These are phyloP conservation scores for Neosalanx taihuensis DNA, from an alignment of 2,797 vertebrate genomes.

Conservation along the genomic window DNA sequence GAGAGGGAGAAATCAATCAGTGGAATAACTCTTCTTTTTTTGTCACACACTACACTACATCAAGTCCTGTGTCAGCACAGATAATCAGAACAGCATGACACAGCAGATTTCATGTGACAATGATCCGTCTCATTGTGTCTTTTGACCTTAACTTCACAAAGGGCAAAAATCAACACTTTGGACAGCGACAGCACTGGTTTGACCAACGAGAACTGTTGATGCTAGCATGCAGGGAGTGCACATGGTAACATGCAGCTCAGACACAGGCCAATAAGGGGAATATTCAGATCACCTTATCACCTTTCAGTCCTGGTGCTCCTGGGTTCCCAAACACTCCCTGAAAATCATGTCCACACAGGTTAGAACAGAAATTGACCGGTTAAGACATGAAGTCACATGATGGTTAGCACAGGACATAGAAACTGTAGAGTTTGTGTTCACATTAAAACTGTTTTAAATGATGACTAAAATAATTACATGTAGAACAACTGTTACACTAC, in stretches of 20 bases:
- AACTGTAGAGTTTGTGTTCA: neutral
- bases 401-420: neutral
- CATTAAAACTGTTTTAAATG: neutral
- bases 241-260: slow-evolving; percentile 70
- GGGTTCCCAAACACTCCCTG: slow-evolving; percentile 95
- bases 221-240: slow-evolving; percentile 55
- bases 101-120: slow-evolving; percentile 42
- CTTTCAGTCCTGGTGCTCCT: slow-evolving; percentile 99
- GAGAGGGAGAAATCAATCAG: slow-evolving; percentile 41
- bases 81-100: slow-evolving; percentile 15
- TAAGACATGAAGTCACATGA: neutral
- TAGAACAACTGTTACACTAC: too few species aligned
- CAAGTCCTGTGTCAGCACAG: slow-evolving; percentile 11
- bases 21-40: slow-evolving; percentile 17
- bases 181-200: neutral
- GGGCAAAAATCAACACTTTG: neutral
- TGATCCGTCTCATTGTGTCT: slow-evolving; percentile 31
- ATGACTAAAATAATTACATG: neutral
- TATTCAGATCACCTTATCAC: slow-evolving; percentile 99
- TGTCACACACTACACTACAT: slow-evolving; percentile 25
- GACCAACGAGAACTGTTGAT: slow-evolving; percentile 25
- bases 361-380: neutral
- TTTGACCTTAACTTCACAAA: too few species aligned
- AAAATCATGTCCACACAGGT: slow-evolving; percentile 44
- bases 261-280: slow-evolving; percentile 95